These are phyloP conservation scores for Dysmachus trigonus DNA, from an alignment of 2,888 invertebrate species.

Conservation along the genomic window DNA sequence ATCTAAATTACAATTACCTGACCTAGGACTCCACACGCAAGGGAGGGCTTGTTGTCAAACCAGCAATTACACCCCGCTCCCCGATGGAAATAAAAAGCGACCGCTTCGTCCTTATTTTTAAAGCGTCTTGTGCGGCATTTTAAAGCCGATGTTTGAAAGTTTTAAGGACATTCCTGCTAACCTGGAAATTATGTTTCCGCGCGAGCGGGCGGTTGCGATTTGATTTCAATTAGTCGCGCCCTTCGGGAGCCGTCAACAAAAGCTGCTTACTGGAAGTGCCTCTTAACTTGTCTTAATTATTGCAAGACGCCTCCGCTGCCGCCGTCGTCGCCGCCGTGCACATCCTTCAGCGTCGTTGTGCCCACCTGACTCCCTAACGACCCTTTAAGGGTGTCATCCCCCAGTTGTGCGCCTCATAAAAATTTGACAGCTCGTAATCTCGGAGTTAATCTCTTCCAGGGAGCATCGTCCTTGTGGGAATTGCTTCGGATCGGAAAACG, in stretches of 20 bases:
- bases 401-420: slow-evolving; percentile 21
- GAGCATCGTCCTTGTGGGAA: background rate
- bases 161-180: background rate
- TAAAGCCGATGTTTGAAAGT: background rate
- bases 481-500: background rate
- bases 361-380: background rate
- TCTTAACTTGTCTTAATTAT: slow-evolving; percentile 27
- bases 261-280: slow-evolving; percentile 22
- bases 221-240: slow-evolving; percentile 29
- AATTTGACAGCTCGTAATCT: slow-evolving; percentile 37
- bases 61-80: background rate
- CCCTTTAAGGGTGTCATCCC: background rate
- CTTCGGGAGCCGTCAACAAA: slow-evolving; percentile 12
- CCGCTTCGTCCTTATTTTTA: background rate
- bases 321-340: no score
- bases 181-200: background rate
- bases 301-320: background rate
- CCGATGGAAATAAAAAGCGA: background rate
- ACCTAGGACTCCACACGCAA: background rate
- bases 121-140: background rate
- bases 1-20: background rate
- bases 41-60: background rate
- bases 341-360: background rate
- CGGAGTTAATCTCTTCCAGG: background rate
- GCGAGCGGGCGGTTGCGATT: background rate